Evolutionary conservation across 2,797 vertebrate species (phyloP).

Genomic region (Cuculus canorus): DNA sequence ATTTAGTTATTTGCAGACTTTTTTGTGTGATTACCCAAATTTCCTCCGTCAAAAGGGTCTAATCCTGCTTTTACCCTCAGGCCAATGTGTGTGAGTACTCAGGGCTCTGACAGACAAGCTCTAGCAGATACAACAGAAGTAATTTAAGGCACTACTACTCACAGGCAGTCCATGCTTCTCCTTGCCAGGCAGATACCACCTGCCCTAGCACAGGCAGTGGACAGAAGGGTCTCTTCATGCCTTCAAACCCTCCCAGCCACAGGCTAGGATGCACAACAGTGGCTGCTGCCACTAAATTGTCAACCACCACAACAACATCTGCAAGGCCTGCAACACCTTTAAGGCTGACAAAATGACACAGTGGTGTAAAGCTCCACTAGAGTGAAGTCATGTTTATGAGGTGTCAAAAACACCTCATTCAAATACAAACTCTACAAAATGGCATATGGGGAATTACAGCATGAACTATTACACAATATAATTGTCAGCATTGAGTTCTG

Average conservation of each 20-base stretch:
- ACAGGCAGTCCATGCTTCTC: background rate
- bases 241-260: background rate
- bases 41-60: background rate
- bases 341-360: background rate
- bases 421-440: slow-evolving; percentile 34
- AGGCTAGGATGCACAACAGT: background rate
- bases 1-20: slow-evolving; percentile 6
- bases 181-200: background rate
- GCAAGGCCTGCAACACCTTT: background rate
- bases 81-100: background rate
- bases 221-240: background rate
- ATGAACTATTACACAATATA: slow-evolving; percentile 36
- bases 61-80: background rate
- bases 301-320: background rate
- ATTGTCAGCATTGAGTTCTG: background rate
- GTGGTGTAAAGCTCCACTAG: background rate
- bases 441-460: slow-evolving; percentile 41
- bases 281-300: background rate
- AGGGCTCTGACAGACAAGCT: background rate
- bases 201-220: background rate
- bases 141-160: background rate
- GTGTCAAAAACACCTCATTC: slow-evolving; percentile 28
- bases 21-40: slow-evolving; percentile 23
- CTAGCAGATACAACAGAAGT: background rate
- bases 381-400: slow-evolving; percentile 42